Percentiles rank a stretch among this genome's conserved stretches.
These are phyloP conservation scores for Sebastes trivittatus DNA, from an alignment of 2,797 vertebrate species.

Conservation along the genomic window DNA sequence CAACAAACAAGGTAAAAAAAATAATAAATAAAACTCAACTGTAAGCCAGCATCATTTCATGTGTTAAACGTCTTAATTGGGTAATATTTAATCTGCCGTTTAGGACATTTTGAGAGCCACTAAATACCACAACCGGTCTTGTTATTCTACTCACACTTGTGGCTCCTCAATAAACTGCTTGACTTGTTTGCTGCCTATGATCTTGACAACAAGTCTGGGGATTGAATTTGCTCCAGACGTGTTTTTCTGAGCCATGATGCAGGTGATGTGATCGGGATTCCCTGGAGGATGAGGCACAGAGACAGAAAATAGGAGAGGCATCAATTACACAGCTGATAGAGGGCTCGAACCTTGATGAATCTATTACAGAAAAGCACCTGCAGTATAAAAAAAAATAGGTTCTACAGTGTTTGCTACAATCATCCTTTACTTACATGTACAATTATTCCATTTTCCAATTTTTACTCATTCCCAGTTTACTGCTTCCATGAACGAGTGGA, in stretches of 20 bases:
- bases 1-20: neutral
- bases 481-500: neutral
- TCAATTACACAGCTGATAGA: neutral
- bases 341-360: neutral
- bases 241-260: conserved; percentile 45
- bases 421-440: neutral
- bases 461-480: neutral
- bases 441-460: neutral
- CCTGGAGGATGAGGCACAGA: conserved; percentile 1
- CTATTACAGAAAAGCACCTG: neutral
- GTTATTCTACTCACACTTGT: conserved; percentile 54
- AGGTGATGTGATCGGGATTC: neutral
- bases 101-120: neutral
- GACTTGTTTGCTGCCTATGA: conserved; percentile 76
- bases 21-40: neutral
- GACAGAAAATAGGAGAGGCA: neutral
- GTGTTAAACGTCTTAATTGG: neutral
- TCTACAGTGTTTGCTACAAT: neutral
- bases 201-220: conserved; percentile 76
- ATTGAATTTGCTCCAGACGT: conserved; percentile 23
- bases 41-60: neutral
- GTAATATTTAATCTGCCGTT: neutral
- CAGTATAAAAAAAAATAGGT: neutral
- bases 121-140: neutral
- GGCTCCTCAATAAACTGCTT: conserved; percentile 67